phyloP scores from a whole-genome alignment of 2,797 vertebrate species.

The Eospalax fontanierii region DNA sequence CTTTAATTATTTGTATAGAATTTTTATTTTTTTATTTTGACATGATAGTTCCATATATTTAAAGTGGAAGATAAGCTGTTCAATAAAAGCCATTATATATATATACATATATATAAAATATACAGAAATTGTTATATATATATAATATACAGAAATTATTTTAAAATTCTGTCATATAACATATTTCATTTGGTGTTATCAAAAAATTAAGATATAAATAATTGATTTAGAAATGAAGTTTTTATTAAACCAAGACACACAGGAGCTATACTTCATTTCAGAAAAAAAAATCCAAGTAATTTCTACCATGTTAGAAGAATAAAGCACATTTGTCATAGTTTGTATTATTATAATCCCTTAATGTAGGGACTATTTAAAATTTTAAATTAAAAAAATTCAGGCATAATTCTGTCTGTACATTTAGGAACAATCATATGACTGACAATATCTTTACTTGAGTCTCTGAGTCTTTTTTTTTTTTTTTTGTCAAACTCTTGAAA shows the following conservation, averaged over 20 bases:
- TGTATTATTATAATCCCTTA: constrained; percentile 66
- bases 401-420: constrained; percentile 70
- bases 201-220: constrained; percentile 74
- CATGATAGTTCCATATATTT: constrained; percentile 69
- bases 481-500: too few relatives aligned
- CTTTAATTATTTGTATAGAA: too few relatives aligned
- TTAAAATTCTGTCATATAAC: constrained; percentile 85
- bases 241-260: constrained; percentile 60
- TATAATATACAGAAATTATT: constrained; percentile 61
- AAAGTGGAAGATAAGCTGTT: constrained; percentile 75
- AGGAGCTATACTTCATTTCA: constrained; percentile 52
- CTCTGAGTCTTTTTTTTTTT: too few relatives aligned
- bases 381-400: constrained; percentile 65
- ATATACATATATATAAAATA: too few relatives aligned
- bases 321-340: constrained; percentile 60
- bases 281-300: constrained; percentile 30
- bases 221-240: constrained; percentile 73
- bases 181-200: constrained; percentile 70
- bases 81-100: constrained; percentile 83
- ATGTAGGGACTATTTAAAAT: constrained; percentile 60
- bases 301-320: constrained; percentile 71
- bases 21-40: background rate
- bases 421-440: constrained; percentile 73
- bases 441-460: too few relatives aligned
- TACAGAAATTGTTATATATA: constrained; percentile 80